Evolutionary conservation across 2,797 vertebrate genomes (phyloP), one percentile per base, ranked within the genome.

Genomic region (Ibycter americanus): DNA sequence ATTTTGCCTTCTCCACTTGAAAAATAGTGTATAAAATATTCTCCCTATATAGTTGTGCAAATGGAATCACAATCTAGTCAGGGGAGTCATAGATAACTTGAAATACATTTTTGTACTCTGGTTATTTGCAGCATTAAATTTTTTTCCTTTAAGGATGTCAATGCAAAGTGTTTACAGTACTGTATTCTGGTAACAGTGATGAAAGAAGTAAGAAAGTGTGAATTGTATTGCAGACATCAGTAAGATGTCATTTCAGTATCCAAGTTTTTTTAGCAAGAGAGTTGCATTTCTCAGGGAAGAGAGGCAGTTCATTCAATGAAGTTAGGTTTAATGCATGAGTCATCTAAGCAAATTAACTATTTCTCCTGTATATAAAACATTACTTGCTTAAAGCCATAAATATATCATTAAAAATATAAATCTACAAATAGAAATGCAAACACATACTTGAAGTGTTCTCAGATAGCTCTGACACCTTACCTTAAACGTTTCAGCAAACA

Each of bases 271-370:
- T 34, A 87, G 62, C 14, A n/a, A 38, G 54, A 56, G 8, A 47
- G 14, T 62, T 81, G 38, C 0, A 4, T 51, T 93, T 93, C 77
- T 38, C 59, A 72, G 86, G 77, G 92, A 92, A 95, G 3, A 21
- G 15, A 89, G 8, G 27, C 55, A 86, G 52, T 44, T 18, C 42
- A 94, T n/a, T 71, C 49, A 72, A 0, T 92, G 59, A 70, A 5
- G 6, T 68, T 76, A 72, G 15, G 29, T 63, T 83, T 96, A 93
- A 85, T 51, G 11, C 12, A 66, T 95, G 87, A 96, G 27, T 95
- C 87, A 91, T 65, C 73, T 76, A 79, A 89, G 83, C 38, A 95
- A 91, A 88, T 90, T 78, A 91, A 90, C 79, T 95, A 61, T 91
- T 95, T 93, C 12, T 82, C n/a, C 68, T 82, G 46, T 81, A 81